Conservation (phyloP, 2,888 invertebrate species). For the Trissolcus brochymenae region DNA sequence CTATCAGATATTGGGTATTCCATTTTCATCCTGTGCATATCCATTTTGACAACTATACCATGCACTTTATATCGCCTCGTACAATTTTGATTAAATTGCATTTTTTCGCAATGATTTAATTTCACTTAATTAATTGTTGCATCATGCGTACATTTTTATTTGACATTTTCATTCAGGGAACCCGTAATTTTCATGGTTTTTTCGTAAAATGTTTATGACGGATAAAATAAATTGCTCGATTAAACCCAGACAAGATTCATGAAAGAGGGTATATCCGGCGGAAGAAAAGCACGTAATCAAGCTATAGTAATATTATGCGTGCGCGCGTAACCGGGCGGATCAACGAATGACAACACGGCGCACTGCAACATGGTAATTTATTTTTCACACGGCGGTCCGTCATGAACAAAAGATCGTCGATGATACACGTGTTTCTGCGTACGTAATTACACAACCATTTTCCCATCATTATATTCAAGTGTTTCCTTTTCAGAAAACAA, state of each 20-base stretch:
- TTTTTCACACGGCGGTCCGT: conserved; percentile 26
- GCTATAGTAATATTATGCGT: conserved; percentile 50
- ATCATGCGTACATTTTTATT: too few relatives aligned
- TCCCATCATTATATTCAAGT: conserved; percentile 9
- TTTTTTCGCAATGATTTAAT: too few relatives aligned
- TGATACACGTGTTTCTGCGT: background rate
- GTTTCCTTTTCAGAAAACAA: background rate
- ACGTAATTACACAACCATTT: conserved; percentile 15
- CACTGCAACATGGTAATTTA: conserved; percentile 25
- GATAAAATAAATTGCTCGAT: background rate
- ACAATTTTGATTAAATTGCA: too few relatives aligned
- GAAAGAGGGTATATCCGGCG: conserved; percentile 47
- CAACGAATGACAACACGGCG: conserved; percentile 47
- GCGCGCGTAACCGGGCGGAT: conserved; percentile 45
- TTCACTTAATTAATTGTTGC: too few relatives aligned
- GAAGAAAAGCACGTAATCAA: conserved; percentile 48
- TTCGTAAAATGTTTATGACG: too few relatives aligned
- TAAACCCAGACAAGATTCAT: conserved; percentile 40
- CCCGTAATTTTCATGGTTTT: too few relatives aligned
- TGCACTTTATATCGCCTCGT: too few relatives aligned
- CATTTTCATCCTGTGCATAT: too few relatives aligned
- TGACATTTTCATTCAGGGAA: too few relatives aligned
- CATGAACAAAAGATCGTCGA: conserved; percentile 26
- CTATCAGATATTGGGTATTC: too few relatives aligned
- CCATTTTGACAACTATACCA: too few relatives aligned